Base-by-base conservation (phyloP, 2,888 invertebrate species). In the Hylaea fasciaria region DNA sequence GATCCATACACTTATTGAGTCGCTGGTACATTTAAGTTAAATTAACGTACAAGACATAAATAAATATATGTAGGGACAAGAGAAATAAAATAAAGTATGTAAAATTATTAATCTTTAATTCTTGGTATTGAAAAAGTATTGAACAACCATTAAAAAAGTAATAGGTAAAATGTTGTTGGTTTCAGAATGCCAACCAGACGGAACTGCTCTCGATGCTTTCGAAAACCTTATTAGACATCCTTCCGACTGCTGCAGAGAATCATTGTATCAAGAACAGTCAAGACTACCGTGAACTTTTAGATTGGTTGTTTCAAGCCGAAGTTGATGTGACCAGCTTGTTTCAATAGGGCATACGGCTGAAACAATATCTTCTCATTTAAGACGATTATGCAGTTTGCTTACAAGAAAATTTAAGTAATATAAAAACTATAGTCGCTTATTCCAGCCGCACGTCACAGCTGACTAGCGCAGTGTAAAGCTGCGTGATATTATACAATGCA, bases 181-280 rank as follows among this genome's bases (percentile, higher is more conserved):
- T 75, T 28, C 78, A 85, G 86, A 83, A 78, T 46, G 64, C 74
- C 0, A 71, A 66, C 9, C 78, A 81, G 66, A 43, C 57, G 13
- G 78, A 78, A 29, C 48, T 71, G 0, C 68, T 80, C 14, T 44
- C 66, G 12, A 64, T 67, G 49, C 83, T 85, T 56, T 78, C 70
- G 32, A 62, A 69, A 9, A 51, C 70, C 7, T 50, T 86, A 11
- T 55, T 76, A 16, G 71, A 74, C 22, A 53, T 62, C 0, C 47
- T 86, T 28, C 65, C 69, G 60, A 57, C 41, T 60, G 55, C 46
- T 8, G 71, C 70, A 14, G 56, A 65, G n/a, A 51, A 68, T 8
- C 75, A 78, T 49, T 62, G 74, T 32, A 57, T 66, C 11, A 69
- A 37, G 1, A 69, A 77, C 45, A 60, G 69, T 12, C 61, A 68